Percentiles rank a stretch among this genome's conserved stretches.
These are phyloP conservation scores for Varanus salvator DNA, from an alignment of 2,113 vertebrate genomes.

Conservation along the genomic window DNA sequence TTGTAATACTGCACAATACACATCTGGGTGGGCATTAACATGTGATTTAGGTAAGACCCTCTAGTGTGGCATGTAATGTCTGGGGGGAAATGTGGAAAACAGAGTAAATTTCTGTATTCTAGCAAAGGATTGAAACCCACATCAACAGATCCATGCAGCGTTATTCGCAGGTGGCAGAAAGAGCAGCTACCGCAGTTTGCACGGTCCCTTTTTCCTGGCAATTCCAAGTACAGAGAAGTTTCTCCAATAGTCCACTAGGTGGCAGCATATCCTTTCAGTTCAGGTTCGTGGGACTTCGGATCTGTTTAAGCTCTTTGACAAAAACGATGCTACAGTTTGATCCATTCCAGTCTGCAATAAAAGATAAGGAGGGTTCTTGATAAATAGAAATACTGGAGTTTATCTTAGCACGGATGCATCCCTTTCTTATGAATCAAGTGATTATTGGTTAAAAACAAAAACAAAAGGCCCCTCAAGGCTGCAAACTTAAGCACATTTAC, in stretches of 20 bases:
- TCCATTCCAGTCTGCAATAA: neutral
- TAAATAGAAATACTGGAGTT: neutral
- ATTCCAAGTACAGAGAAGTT: conserved; percentile 41
- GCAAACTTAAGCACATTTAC: neutral
- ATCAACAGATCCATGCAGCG: too few species aligned
- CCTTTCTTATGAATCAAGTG: accelerated
- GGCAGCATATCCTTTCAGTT: conserved; percentile 77
- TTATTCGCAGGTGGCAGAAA: too few species aligned
- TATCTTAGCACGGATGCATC: neutral
- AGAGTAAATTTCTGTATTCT: too few species aligned
- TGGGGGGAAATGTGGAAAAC: too few species aligned
- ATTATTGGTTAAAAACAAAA: too few species aligned
- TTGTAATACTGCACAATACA: too few species aligned
- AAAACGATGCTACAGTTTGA: neutral
- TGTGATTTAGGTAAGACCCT: too few species aligned
- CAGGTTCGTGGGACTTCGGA: accelerated
- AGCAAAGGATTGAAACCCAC: too few species aligned
- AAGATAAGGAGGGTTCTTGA: neutral
- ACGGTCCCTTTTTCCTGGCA: neutral
- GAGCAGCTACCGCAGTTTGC: too few species aligned
- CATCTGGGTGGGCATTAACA: too few species aligned
- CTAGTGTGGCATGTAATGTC: too few species aligned
- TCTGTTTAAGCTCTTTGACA: neutral
- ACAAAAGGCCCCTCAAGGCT: neutral
- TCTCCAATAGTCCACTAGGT: conserved; percentile 68